Conservation (phyloP, 2,797 vertebrate species). For the Morus bassanus region DNA sequence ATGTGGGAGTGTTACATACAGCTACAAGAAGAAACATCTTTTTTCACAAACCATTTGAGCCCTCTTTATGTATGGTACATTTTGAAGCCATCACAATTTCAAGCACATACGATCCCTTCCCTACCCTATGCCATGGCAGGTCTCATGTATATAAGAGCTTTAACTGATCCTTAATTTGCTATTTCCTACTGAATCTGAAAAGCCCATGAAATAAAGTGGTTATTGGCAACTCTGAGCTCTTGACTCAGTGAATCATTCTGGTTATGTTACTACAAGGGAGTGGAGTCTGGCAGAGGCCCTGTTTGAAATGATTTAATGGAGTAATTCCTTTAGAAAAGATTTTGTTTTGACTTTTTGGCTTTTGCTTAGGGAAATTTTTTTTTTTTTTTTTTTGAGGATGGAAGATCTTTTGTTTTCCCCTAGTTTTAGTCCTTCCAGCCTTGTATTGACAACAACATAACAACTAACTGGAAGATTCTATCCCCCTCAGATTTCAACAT, state of each 20-base stretch:
- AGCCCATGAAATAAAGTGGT: background rate
- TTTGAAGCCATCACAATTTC: background rate
- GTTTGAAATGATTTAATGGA: background rate
- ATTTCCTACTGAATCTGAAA: constrained; percentile 19
- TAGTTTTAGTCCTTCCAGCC: background rate
- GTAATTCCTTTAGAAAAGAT: background rate
- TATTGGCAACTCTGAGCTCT: constrained; percentile 19
- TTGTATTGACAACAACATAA: background rate
- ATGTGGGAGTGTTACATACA: background rate
- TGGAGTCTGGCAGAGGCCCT: background rate
- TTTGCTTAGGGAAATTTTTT: background rate
- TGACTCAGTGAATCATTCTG: constrained; percentile 29
- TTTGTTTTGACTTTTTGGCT: background rate
- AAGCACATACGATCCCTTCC: background rate
- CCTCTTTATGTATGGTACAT: background rate
- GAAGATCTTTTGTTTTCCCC: background rate
- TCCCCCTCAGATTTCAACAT: background rate
- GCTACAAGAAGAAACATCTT: background rate
- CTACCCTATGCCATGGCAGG: background rate
- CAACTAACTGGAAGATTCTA: background rate
- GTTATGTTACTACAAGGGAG: background rate
- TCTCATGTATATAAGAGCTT: background rate
- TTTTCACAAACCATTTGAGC: background rate
- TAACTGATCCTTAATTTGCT: constrained; percentile 3
- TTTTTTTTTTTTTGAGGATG: background rate